Base-by-base conservation (phyloP, 2,113 vertebrate genomes). In the Sula dactylatra region DNA sequence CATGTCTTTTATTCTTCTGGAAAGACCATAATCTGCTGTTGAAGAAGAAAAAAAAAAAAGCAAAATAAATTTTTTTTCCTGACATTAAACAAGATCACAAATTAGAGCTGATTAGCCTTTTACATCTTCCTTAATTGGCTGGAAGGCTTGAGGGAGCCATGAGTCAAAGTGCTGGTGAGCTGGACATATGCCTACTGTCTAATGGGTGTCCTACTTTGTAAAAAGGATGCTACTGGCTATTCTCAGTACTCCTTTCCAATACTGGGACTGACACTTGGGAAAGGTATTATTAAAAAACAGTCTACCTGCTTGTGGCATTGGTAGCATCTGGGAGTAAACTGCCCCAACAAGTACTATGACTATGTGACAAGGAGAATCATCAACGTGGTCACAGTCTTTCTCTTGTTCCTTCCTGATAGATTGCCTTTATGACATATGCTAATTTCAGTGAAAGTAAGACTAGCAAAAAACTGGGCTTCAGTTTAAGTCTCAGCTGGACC, bases 101-200 rank as follows among this genome's bases (percentile, higher is more conserved):
- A 91, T 81, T 70, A 76, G 16, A 34, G 18, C 31, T 92, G 50
- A 85, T 96, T 89, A 91, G 42, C 34, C 69, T 78, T 95, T 96
- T 91, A 50, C 18, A 31, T 87, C 65, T 86, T 90, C 44, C 67
- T 86, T 96, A 88, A 82, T 81, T 86, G 47, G 5, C 72, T 92
- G 55, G n/a, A 86, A 81, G 49, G 45, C 50, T 88, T 83, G 79
- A 54, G 64, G 19, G 70, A 88, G 38, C 22, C 58, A 42, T 83
- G 76, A 94, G 55, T 92, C 67, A 92, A 79, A 92, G 58, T 83
- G 49, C 45, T 80, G 50, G 29, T 86, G 64, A 88, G 49, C 24
- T 92, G 58, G 82, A 88, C 1, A 1, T 44, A n/a, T 21, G 67
- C 11, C 4, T 77, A 58, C 20, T 54, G 64, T 40, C n/a, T 73